phyloP scores from a whole-genome alignment of 2,797 vertebrate genomes.

The Phoeniculus purpureus region DNA sequence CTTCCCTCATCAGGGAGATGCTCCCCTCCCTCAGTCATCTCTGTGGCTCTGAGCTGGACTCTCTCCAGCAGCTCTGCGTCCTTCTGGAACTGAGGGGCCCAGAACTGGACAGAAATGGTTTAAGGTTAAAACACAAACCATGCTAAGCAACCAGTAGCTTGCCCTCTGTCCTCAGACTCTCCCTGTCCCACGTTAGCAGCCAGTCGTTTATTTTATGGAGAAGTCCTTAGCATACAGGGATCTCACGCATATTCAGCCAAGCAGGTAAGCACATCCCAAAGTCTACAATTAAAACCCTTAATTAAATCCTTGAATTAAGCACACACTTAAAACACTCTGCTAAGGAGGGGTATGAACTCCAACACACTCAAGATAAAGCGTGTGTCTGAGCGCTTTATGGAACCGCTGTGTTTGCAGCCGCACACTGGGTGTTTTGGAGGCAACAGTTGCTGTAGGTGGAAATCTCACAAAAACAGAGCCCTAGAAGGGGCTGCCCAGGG shows the following conservation, averaged over 20 bases:
- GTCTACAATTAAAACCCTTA: constrained; percentile 71
- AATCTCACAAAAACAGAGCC: background rate
- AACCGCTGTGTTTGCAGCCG: background rate
- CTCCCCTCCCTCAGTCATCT: too few species aligned
- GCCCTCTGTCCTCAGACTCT: too few species aligned
- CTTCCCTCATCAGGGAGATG: too few species aligned
- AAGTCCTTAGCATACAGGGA: constrained; percentile 31
- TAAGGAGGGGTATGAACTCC: constrained; percentile 64
- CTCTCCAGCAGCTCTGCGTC: too few species aligned
- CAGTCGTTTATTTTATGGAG: background rate
- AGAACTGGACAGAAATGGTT: too few species aligned
- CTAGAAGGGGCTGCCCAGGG: too few species aligned
- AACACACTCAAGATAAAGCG: constrained; percentile 58
- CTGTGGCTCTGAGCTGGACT: too few species aligned
- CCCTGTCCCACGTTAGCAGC: too few species aligned
- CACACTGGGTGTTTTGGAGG: background rate
- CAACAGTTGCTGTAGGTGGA: background rate
- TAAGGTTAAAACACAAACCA: too few species aligned
- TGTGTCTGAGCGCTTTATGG: constrained; percentile 45
- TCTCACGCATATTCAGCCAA: constrained; percentile 45
- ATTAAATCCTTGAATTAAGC: constrained; percentile 72
- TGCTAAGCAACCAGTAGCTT: too few species aligned
- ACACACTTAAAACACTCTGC: constrained; percentile 57
- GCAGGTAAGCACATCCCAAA: constrained; percentile 61
- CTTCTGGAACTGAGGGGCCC: too few species aligned